These are phyloP conservation scores for Tipula unca DNA, from an alignment of 2,888 invertebrate genomes.

Conservation along the genomic window DNA sequence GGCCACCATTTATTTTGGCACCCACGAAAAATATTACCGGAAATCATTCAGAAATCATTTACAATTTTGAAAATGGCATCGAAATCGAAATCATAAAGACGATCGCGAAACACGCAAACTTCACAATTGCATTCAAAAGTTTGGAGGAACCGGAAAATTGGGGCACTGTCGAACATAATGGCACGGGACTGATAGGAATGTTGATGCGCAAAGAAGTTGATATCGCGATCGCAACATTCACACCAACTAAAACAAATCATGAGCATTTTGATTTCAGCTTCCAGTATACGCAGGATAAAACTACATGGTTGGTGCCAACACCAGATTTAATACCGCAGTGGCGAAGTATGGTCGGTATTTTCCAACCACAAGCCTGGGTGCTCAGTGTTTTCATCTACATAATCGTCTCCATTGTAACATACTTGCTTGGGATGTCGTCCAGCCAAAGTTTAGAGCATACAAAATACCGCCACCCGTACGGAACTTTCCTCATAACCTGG, in stretches of 20 bases:
- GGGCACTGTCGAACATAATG: conserved; percentile 10
- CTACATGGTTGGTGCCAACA: conserved; percentile 20
- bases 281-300: conserved; percentile 21
- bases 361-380: conserved; percentile 15
- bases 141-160: conserved; percentile 18
- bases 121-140: not conserved
- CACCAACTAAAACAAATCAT: not conserved
- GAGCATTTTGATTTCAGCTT: conserved; percentile 21
- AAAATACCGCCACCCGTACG: not conserved
- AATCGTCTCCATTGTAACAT: not conserved
- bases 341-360: conserved; percentile 18
- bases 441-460: not conserved
- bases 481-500: not conserved
- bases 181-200: conserved; percentile 18
- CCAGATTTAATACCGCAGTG: conserved; percentile 16
- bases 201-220: not conserved
- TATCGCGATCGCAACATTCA: conserved; percentile 18
- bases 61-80: conserved; percentile 17
- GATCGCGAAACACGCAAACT: not conserved
- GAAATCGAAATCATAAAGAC: conserved; percentile 15
- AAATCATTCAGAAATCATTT: not conserved
- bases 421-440: not conserved
- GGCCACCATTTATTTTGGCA: conserved; percentile 20
- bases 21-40: not conserved
- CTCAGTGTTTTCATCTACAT: conserved; percentile 1